A percentile compares a stretch with the other conserved stretches of the same genome.
Conservation (phyloP, 35 echinoderm and acorn worm genomes). For the Strongylocentrotus purpuratus region DNA sequence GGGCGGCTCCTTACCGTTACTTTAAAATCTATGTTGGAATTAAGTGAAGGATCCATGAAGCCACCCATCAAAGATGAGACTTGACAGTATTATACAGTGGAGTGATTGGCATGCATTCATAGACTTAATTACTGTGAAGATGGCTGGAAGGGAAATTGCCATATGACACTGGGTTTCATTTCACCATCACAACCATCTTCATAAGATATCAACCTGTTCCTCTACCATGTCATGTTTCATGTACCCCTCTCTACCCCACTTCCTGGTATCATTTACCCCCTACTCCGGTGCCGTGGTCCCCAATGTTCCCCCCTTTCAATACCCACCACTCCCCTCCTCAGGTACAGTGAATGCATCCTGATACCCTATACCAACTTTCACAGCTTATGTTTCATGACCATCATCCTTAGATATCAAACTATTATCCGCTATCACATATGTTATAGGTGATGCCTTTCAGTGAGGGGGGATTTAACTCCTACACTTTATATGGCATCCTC, state of each 20-base stretch:
- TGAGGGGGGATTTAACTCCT: not conserved
- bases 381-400: not conserved
- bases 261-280: not conserved
- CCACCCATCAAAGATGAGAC: not conserved
- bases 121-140: not conserved
- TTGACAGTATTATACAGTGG: not conserved
- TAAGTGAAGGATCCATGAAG: not conserved
- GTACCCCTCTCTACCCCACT: not conserved
- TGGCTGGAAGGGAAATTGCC: not conserved
- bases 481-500: not conserved
- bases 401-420: constrained; percentile 12
- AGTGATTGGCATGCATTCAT: not conserved
- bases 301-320: not conserved
- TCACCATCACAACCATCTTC: not conserved
- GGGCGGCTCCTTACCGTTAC: not conserved
- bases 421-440: not conserved
- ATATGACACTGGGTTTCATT: constrained; percentile 11
- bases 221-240: not conserved
- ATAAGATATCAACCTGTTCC: not conserved
- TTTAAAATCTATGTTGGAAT: not conserved
- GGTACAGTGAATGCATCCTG: not conserved
- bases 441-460: not conserved
- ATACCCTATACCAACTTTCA: not conserved
- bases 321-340: not conserved
- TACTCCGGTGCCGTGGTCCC: not conserved